Base-by-base conservation (phyloP, 2,113 vertebrate genomes). In the Meleagris gallopavo region DNA sequence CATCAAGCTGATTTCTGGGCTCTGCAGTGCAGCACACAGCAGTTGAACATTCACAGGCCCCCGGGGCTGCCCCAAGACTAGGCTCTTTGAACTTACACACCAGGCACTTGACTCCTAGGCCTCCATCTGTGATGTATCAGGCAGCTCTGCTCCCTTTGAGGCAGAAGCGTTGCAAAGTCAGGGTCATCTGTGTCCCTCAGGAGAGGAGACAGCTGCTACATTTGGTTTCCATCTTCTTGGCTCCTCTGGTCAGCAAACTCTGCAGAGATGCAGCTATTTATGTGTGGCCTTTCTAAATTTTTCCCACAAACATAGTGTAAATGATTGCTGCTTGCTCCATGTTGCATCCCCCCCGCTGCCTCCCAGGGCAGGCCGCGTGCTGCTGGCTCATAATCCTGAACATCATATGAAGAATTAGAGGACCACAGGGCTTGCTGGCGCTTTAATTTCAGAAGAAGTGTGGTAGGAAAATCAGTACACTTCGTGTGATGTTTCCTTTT, bases 181-280 rank as follows among this genome's bases (percentile, higher is more conserved):
- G 62, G 38, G 71, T 79, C 88, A 87, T 76, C 58, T 61, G 0
- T 29, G 29, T 85, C 83, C 85, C 90, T 50, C 67, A 67, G 71
- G 81, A 78, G 32, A 90, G 34, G 43, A 36, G 22, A 85, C 52
- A 85, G 48, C 50, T 72, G 45, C 58, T 65, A 43, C 67, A 40
- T 72, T 91, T 82, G n/a, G 15, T 50, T 89, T 76, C 36, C 70
- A 61, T 74, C 50, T 84, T 55, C 24, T 66, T 74, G 84, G 30
- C 55, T 70, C 40, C 29, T 82, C 69, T 79, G 85, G 52, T 81
- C 85, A 88, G 24, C 61, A 83, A 90, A 61, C 83, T 93, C 54
- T 0, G 0, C 58, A 40, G 90, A 76, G 54, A 66, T 9, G 70
- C 46, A 65, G 6, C 62, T 85, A 58, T n/a, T 54, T 50, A 21